These are phyloP conservation scores for Cepphus grylle DNA, from an alignment of 2,113 vertebrate species.

Conservation along the genomic window DNA sequence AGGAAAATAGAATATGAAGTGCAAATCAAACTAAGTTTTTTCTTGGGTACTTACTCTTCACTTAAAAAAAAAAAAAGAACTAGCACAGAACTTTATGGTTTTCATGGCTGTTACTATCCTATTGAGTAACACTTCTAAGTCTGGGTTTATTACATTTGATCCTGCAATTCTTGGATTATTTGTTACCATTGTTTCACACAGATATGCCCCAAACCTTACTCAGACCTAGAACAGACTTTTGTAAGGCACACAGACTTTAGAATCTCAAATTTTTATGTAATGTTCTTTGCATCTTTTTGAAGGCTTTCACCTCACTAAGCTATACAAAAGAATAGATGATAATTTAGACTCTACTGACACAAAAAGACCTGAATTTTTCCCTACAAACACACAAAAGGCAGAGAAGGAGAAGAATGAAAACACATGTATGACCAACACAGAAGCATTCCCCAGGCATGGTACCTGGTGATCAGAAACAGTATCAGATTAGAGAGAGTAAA, in stretches of 20 bases:
- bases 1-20: not conserved
- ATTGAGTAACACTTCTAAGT: not conserved
- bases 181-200: not conserved
- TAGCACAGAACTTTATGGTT: not conserved
- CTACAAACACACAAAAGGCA: not conserved
- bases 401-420: not conserved
- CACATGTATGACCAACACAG: rapidly evolving
- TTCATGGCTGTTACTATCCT: not conserved
- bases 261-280: not conserved
- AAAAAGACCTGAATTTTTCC: not conserved
- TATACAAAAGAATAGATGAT: not conserved
- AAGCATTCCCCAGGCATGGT: not conserved
- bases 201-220: not conserved
- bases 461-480: not conserved
- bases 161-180: not conserved
- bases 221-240: not conserved
- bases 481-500: not conserved
- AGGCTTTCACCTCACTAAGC: not conserved
- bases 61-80: not conserved
- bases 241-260: not conserved
- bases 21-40: not conserved
- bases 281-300: not conserved
- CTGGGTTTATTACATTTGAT: not conserved
- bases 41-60: not conserved
- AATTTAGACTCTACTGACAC: not conserved